Conservation (phyloP, 37 sponge, comb jelly and placozoan genomes). For the Theonella swinhoei region DNA sequence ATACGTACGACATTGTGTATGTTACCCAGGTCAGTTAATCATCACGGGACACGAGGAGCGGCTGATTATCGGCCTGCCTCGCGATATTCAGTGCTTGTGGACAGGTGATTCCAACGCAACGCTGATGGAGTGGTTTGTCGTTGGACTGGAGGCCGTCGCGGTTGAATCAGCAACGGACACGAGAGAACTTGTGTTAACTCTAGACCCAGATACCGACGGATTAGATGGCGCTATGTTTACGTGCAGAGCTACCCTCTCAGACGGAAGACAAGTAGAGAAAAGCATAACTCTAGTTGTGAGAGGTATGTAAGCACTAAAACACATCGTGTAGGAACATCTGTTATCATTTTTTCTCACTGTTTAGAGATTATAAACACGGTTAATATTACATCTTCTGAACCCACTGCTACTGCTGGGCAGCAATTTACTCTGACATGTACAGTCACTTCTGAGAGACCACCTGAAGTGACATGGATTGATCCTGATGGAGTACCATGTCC, state of each 20-base stretch:
- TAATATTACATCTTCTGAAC: neutral
- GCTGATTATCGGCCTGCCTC: neutral
- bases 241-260: constrained; percentile 1
- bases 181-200: neutral
- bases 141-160: neutral
- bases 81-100: neutral
- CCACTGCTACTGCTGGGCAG: neutral
- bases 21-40: neutral
- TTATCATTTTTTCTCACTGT: neutral
- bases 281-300: constrained; percentile 10
- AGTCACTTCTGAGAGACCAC: neutral
- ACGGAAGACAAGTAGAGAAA: neutral
- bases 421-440: constrained; percentile 5
- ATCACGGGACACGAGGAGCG: neutral
- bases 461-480: constrained; percentile 7
- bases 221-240: constrained; percentile 21
- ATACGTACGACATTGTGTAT: too few relatives aligned
- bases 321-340: neutral
- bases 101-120: neutral
- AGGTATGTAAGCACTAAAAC: neutral
- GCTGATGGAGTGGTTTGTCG: neutral
- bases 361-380: neutral
- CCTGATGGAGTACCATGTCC: neutral
- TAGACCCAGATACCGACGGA: neutral
- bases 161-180: neutral